Evolutionary conservation across 2,888 invertebrate genomes (phyloP), one percentile per base, ranked within the genome.

Genomic region (Leptothorax acervorum): DNA sequence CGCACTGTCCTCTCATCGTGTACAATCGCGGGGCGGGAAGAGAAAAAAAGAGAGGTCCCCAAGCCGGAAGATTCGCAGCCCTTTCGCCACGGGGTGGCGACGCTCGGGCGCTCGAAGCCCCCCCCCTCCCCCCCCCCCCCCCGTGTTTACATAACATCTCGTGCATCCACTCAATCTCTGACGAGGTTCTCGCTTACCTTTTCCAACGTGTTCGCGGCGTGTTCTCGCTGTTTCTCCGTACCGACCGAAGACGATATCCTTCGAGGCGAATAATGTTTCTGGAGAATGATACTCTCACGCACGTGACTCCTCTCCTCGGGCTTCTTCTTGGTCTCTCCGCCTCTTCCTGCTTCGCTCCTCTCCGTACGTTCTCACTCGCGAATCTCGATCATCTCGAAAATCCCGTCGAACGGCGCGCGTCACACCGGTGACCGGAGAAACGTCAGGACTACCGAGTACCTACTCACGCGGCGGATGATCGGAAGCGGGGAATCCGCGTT

Each of bases 291-390:
- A 45, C 42, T n/a, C 31, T 62, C 74, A 15, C 74, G 74, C 45
- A 74, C 73, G 75, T 45, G 53, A 23, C 15, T 3, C 4, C 35
- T 35, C 35, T 35, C 6, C 35, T 23, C 23, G 23, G 6, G 35
- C 35, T 35, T 35, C 5, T 35, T 0, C 42, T 23, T 55, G 8
- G 4, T 45, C 53, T n/a, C 53, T 39, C n/a, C 18, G 5, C 42
- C 28, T 48, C 28, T 62, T 45, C 18, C 62, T 1, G 42, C 39
- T 15, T 18, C 28, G 45, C 12, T 42, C 65, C 55, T n/a, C 15
- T 35, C 23, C 51, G 73, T 62, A 23, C 12, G 73, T 81, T 73
- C 39, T 81, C 79, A 81, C 79, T 81, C 79, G 48, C 79, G 79
- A 73, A 71, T 73, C 18, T 45, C 8, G 65, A 0, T 18, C 48